phyloP scores from a whole-genome alignment of 2,113 vertebrate genomes.

The Hemichromis elongatus region DNA sequence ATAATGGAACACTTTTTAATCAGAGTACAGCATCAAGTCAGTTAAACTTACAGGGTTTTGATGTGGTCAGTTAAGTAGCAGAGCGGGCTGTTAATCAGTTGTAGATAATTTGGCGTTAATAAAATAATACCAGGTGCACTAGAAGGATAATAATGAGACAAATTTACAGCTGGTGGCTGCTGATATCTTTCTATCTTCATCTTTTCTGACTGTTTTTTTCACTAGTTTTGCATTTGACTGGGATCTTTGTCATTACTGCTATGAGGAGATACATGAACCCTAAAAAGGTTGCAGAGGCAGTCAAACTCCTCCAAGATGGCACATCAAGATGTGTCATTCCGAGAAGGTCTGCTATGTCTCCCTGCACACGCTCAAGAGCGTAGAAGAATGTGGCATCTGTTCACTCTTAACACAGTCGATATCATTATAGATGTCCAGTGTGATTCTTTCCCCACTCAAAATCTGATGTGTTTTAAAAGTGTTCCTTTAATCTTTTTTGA shows the following conservation, averaged over 20 bases:
- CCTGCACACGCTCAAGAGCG: neutral
- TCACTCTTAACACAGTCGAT: neutral
- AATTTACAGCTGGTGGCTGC: neutral
- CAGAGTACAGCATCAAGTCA: neutral
- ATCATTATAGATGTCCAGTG: rapidly evolving
- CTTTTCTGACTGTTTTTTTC: neutral
- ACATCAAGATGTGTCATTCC: neutral
- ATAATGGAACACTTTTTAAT: neutral
- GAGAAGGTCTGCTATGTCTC: neutral
- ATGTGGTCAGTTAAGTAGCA: neutral
- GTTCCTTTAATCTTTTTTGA: neutral
- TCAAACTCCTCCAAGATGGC: neutral
- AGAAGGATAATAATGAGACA: neutral
- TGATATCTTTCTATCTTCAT: neutral
- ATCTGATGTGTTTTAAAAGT: neutral
- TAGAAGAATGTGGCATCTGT: neutral
- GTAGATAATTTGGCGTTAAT: neutral
- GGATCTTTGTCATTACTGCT: neutral
- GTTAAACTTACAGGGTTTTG: rapidly evolving
- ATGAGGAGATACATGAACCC: neutral
- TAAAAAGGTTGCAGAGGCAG: neutral
- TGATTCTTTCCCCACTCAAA: neutral
- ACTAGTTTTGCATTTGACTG: neutral
- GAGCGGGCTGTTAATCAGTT: neutral
- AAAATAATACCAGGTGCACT: neutral